phyloP scores from a whole-genome alignment of 2,888 invertebrate genomes.

The Capitulum mitella region DNA sequence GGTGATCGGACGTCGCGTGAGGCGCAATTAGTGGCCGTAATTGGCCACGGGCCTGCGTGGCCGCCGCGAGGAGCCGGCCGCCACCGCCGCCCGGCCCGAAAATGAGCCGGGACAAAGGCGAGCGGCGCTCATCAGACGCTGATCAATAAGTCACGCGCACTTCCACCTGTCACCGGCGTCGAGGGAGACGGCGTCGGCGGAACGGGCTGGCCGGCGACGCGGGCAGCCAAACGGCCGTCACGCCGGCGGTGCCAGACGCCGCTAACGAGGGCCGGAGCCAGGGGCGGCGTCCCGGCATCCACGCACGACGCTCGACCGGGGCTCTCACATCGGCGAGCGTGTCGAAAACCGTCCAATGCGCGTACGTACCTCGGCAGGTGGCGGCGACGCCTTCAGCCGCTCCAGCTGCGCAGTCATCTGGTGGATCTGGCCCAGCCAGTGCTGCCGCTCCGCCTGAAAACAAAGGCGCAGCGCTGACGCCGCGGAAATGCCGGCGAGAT shows the following conservation, averaged over 20 bases:
- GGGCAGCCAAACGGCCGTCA: too few species aligned
- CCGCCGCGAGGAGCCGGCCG: neutral
- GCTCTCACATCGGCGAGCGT: too few species aligned
- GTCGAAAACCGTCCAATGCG: too few species aligned
- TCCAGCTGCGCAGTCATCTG: constrained; percentile 5
- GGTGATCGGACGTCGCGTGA: neutral
- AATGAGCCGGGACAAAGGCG: neutral
- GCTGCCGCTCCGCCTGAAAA: neutral
- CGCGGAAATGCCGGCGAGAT: too few species aligned
- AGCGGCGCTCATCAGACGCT: neutral
- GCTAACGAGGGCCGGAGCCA: too few species aligned
- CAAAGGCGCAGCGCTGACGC: too few species aligned
- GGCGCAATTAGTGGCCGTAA: neutral
- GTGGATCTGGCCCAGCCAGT: neutral
- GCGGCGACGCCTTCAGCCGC: neutral
- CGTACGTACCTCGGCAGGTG: neutral
- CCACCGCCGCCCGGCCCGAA: neutral
- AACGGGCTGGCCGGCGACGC: too few species aligned
- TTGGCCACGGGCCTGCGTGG: neutral
- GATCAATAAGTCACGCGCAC: neutral
- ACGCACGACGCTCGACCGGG: too few species aligned
- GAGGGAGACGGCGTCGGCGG: too few species aligned
- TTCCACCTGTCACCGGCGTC: neutral
- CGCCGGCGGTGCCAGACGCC: too few species aligned
- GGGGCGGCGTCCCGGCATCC: too few species aligned